Conservation (phyloP, 2,888 invertebrate species). For the Sarcophaga subvicina region DNA sequence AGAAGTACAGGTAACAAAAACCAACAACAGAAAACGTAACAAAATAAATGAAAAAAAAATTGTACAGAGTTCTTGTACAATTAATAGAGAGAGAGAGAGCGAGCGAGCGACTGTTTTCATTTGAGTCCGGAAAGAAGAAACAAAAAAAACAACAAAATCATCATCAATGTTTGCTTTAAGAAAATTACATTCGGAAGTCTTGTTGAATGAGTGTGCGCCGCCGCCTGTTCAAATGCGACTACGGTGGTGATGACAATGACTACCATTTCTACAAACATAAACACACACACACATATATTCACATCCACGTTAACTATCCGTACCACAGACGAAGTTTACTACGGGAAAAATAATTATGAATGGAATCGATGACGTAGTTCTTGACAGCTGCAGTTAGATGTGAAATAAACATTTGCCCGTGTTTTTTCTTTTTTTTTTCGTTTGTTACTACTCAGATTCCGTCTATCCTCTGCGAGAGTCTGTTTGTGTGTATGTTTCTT, state of each 20-base stretch:
- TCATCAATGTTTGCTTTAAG: slow-evolving; percentile 53
- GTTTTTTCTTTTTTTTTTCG: background rate
- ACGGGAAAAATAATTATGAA: slow-evolving; percentile 59
- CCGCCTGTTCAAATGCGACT: slow-evolving; percentile 62
- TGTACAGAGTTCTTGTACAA: background rate
- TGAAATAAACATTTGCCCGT: slow-evolving; percentile 58
- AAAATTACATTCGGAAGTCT: slow-evolving; percentile 67
- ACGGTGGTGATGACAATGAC: background rate
- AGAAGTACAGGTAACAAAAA: slow-evolving; percentile 35
- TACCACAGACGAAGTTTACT: background rate
- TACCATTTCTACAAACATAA: background rate
- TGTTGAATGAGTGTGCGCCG: slow-evolving; percentile 52
- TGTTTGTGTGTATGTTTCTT: too few relatives aligned
- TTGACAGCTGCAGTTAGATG: slow-evolving; percentile 79
- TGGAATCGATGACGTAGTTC: slow-evolving; percentile 77
- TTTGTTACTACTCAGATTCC: background rate
- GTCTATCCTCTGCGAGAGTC: too few relatives aligned
- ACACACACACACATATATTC: background rate
- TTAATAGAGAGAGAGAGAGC: background rate
- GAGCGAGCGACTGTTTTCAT: background rate
- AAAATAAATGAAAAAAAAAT: slow-evolving; percentile 1
- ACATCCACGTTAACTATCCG: too few relatives aligned
- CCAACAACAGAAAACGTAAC: background rate
- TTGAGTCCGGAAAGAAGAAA: too few relatives aligned
- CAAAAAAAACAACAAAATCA: background rate